phyloP scores from a whole-genome alignment of 2,888 invertebrate genomes.

The Andrena camellia region DNA sequence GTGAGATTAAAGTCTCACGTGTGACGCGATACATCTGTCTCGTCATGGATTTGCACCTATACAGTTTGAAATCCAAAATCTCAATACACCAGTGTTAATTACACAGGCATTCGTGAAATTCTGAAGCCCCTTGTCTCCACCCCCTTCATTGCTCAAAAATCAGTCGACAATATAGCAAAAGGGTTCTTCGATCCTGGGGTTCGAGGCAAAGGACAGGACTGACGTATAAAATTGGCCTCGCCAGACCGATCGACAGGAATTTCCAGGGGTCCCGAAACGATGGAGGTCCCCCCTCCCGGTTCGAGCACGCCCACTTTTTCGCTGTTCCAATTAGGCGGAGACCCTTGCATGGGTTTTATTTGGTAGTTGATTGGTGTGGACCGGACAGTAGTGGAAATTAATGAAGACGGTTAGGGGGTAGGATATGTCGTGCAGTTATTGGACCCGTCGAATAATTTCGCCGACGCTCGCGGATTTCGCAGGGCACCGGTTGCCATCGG shows the following conservation, averaged over 20 bases:
- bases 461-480: conserved; percentile 41
- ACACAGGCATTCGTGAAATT: no score
- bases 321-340: conserved; percentile 81
- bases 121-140: no score
- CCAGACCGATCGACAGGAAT: conserved; percentile 54
- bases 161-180: not conserved
- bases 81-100: no score
- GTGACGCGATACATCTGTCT: no score
- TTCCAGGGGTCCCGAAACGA: conserved; percentile 62
- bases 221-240: conserved; percentile 63
- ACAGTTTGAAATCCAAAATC: no score
- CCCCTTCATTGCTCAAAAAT: no score
- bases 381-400: conserved; percentile 71
- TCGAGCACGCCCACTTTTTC: conserved; percentile 80
- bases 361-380: conserved; percentile 73
- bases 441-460: conserved; percentile 47
- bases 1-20: no score
- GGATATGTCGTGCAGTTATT: conserved; percentile 59
- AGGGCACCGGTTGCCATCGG: conserved; percentile 17
- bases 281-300: conserved; percentile 71
- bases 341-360: conserved; percentile 74
- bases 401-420: conserved; percentile 68
- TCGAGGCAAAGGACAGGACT: conserved; percentile 38
- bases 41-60: no score
- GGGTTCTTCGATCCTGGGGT: not conserved